phyloP scores from a whole-genome alignment of 2,888 invertebrate species.

The Helleia helle region DNA sequence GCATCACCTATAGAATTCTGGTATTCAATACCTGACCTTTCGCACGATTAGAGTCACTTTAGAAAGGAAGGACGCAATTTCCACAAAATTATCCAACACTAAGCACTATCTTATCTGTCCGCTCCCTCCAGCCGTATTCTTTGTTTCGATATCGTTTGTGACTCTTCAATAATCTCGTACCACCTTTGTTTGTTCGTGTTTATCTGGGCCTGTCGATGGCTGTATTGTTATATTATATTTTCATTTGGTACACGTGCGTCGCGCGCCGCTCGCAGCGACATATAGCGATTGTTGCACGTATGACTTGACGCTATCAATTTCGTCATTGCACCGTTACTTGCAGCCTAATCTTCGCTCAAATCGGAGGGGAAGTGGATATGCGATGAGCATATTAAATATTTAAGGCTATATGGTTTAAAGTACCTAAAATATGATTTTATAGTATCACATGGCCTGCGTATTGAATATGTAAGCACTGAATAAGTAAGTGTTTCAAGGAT shows the following conservation, averaged over 20 bases:
- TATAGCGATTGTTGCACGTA: slow-evolving; percentile 21
- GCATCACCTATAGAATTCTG: too few relatives aligned
- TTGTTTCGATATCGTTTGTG: slow-evolving; percentile 8
- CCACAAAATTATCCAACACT: slow-evolving; percentile 22
- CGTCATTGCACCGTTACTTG: slow-evolving; percentile 42
- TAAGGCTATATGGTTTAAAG: too few relatives aligned
- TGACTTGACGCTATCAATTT: slow-evolving; percentile 42
- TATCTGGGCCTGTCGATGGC: not conserved
- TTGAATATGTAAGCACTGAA: too few relatives aligned
- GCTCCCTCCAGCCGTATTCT: slow-evolving; percentile 15
- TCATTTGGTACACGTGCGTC: slow-evolving; percentile 24
- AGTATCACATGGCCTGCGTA: too few relatives aligned
- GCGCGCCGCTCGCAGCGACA: slow-evolving; percentile 27
- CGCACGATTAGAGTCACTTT: too few relatives aligned
- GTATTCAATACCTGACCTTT: too few relatives aligned
- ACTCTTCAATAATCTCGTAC: not conserved
- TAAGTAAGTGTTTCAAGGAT: too few relatives aligned
- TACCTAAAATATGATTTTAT: too few relatives aligned
- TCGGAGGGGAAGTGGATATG: slow-evolving; percentile 23
- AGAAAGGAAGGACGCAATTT: slow-evolving; percentile 50
- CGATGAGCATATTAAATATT: slow-evolving; percentile 1
- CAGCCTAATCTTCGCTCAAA: slow-evolving; percentile 18
- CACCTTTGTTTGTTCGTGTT: not conserved
- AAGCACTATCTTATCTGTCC: slow-evolving; percentile 11
- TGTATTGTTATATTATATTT: too few relatives aligned